Conservation (phyloP, 1,140 invertebrate genomes). For the Diabrotica undecimpunctata region DNA sequence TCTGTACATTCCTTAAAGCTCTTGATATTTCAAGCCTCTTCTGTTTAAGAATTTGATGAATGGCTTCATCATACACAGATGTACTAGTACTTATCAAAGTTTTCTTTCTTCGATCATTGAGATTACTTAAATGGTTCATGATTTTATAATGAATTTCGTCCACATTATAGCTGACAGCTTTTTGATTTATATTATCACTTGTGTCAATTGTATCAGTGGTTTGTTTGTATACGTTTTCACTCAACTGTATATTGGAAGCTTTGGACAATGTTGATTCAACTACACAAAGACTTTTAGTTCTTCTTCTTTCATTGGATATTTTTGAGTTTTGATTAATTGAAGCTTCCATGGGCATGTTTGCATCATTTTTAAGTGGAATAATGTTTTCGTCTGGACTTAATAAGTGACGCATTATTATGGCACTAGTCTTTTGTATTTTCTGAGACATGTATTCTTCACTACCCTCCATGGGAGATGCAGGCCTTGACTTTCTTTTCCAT, state of each 20-base stretch:
- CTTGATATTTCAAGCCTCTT: conserved; percentile 39
- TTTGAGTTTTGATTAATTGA: not conserved
- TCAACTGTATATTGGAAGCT: conserved; percentile 8
- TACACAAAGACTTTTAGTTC: not conserved
- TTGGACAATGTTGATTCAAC: conserved; percentile 9
- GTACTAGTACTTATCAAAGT: conserved; percentile 35
- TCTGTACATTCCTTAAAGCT: conserved; percentile 35
- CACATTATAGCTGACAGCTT: conserved; percentile 20
- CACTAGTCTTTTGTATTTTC: conserved; percentile 39
- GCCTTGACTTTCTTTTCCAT: conserved; percentile 8
- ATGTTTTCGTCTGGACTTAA: conserved; percentile 29
- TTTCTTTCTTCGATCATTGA: conserved; percentile 36
- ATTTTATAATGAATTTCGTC: conserved; percentile 39
- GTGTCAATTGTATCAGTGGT: not conserved
- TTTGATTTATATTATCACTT: conserved; percentile 19
- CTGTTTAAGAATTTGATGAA: conserved; percentile 38
- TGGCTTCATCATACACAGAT: conserved; percentile 35
- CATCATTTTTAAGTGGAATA: conserved; percentile 4
- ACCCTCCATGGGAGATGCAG: conserved; percentile 34
- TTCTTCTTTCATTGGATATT: conserved; percentile 5
- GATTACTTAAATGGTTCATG: conserved; percentile 38
- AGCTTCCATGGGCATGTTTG: conserved; percentile 4
- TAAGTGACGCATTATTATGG: conserved; percentile 38
- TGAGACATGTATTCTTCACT: conserved; percentile 37
- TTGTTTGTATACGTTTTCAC: too few species aligned